These are phyloP conservation scores for Dendrolimus pini DNA, from an alignment of 2,888 invertebrate species.

Conservation along the genomic window DNA sequence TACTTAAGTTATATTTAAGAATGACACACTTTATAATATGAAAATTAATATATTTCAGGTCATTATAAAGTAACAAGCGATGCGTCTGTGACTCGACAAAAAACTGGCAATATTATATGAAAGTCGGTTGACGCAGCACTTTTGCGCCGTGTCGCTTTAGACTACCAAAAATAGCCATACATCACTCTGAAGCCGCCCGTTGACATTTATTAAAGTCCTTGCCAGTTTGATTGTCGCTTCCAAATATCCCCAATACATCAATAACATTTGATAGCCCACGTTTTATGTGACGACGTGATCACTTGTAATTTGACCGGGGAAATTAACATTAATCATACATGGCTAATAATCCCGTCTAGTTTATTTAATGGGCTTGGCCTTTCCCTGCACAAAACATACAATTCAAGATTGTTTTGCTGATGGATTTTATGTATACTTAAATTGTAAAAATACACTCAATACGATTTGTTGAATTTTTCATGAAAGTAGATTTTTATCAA, in stretches of 20 bases:
- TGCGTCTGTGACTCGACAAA: conserved; percentile 38
- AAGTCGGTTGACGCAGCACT: conserved; percentile 49
- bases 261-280: not conserved
- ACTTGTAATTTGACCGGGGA: not conserved
- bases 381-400: too few relatives aligned
- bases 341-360: too few relatives aligned
- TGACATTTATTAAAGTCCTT: conserved; percentile 58
- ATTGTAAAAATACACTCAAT: too few relatives aligned
- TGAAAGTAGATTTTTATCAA: too few relatives aligned
- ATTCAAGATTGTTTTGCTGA: too few relatives aligned
- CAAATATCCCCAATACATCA: conserved; percentile 14
- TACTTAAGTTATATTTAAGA: too few relatives aligned
- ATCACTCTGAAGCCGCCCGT: conserved; percentile 40
- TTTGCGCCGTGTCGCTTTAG: conserved; percentile 34
- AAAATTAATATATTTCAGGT: conserved; percentile 8
- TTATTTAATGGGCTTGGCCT: too few relatives aligned
- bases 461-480: too few relatives aligned
- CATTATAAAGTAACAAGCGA: conserved; percentile 30
- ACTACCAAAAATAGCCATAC: conserved; percentile 44
- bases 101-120: conserved; percentile 38
- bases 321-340: not conserved
- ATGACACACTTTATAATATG: not conserved
- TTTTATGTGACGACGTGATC: not conserved
- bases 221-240: conserved; percentile 40
- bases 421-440: too few relatives aligned